Conservation (phyloP, 1,140 invertebrate genomes). For the Proales similis region DNA sequence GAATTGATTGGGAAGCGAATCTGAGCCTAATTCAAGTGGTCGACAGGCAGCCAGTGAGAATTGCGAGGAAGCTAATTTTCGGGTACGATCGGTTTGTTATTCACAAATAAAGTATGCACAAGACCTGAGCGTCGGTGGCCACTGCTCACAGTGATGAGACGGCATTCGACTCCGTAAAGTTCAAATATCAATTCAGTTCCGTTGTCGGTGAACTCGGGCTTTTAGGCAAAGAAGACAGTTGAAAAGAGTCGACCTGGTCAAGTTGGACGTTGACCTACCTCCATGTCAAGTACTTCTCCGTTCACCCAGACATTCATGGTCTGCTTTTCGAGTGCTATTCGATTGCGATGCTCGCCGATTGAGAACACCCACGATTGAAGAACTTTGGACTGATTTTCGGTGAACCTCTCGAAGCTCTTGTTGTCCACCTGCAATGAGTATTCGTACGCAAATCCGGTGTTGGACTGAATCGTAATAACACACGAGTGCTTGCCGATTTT, state of each 20-base stretch:
- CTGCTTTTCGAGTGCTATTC: slow-evolving; percentile 71
- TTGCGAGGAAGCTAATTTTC: too few species aligned
- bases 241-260: not conserved
- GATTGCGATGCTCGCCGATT: slow-evolving; percentile 48
- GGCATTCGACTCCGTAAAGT: not conserved
- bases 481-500: slow-evolving; percentile 56
- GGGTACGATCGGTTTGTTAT: slow-evolving; percentile 31
- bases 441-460: slow-evolving; percentile 69
- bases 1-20: too few species aligned
- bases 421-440: slow-evolving; percentile 63
- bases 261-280: slow-evolving; percentile 49
- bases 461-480: slow-evolving; percentile 64
- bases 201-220: slow-evolving; percentile 36
- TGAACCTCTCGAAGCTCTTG: slow-evolving; percentile 67
- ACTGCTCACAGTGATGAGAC: slow-evolving; percentile 15
- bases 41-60: too few species aligned
- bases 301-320: slow-evolving; percentile 71
- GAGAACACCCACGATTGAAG: slow-evolving; percentile 61
- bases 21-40: too few species aligned
- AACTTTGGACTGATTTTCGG: slow-evolving; percentile 65
- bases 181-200: slow-evolving; percentile 32
- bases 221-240: not conserved
- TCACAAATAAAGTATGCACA: slow-evolving; percentile 32
- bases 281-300: slow-evolving; percentile 62
- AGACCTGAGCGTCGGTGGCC: slow-evolving; percentile 23